phyloP scores from a whole-genome alignment of 1,140 invertebrate species.

The Monomorium pharaonis region DNA sequence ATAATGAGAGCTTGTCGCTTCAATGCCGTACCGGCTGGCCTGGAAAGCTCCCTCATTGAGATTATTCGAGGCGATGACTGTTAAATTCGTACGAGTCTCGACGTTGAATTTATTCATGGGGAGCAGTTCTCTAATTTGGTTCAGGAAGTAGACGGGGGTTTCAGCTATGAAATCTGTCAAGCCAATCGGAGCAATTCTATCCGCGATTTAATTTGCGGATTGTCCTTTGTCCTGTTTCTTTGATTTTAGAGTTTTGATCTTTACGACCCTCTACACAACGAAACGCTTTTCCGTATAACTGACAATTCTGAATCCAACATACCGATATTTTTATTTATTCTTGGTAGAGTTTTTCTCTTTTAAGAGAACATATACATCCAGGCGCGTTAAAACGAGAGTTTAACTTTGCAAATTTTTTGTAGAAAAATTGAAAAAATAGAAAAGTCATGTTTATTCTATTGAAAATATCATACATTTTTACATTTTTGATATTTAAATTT shows the following conservation, averaged over 20 bases:
- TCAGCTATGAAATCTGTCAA: constrained; percentile 35
- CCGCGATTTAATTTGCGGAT: constrained; percentile 21
- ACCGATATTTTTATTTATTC: not conserved
- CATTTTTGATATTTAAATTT: too few relatives aligned
- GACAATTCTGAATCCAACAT: not conserved
- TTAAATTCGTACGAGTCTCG: constrained; percentile 61
- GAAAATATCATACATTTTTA: too few relatives aligned
- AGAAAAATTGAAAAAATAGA: too few relatives aligned
- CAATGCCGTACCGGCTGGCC: constrained; percentile 14
- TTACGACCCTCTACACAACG: not conserved
- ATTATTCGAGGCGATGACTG: constrained; percentile 51
- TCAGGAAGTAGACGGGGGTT: constrained; percentile 19
- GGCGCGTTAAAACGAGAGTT: too few relatives aligned
- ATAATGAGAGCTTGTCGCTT: constrained; percentile 73
- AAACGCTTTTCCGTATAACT: not conserved
- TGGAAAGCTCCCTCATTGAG: constrained; percentile 24
- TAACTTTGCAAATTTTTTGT: too few relatives aligned
- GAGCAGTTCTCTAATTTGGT: constrained; percentile 33
- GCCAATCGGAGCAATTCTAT: constrained; percentile 15
- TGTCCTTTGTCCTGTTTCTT: constrained; percentile 4
- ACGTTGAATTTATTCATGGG: constrained; percentile 60
- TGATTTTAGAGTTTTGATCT: not conserved
- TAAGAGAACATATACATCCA: not conserved
- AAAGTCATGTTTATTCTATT: too few relatives aligned
- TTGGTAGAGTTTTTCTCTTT: not conserved